phyloP scores from a whole-genome alignment of 2,113 vertebrate genomes.

The Bufo gargarizans region DNA sequence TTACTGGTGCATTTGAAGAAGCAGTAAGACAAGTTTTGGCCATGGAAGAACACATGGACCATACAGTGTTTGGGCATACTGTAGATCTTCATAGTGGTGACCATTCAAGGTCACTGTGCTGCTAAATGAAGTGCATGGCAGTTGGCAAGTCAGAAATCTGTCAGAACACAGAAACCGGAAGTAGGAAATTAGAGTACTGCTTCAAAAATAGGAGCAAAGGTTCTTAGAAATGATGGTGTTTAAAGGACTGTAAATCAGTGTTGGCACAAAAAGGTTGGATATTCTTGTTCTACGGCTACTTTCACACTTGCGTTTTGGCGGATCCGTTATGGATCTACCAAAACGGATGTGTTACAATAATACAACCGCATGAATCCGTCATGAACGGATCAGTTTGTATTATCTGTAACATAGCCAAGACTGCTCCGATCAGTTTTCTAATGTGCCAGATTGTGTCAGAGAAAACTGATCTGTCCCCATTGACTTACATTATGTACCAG shows the following conservation, averaged over 20 bases:
- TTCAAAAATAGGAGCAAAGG: not conserved
- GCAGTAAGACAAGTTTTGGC: conserved; percentile 91
- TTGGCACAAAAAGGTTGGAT: not conserved
- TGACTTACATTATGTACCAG: too few relatives aligned
- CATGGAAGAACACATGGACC: conserved; percentile 89
- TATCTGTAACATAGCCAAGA: too few relatives aligned
- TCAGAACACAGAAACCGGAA: not conserved
- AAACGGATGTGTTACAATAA: too few relatives aligned
- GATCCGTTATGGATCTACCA: too few relatives aligned
- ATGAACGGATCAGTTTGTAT: too few relatives aligned
- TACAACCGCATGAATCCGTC: too few relatives aligned
- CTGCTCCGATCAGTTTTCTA: too few relatives aligned
- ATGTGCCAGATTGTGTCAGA: too few relatives aligned
- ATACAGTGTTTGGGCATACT: conserved; percentile 86
- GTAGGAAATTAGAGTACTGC: not conserved
- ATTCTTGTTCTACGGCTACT: too few relatives aligned
- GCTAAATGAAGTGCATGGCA: conserved; percentile 67
- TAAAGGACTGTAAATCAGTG: not conserved
- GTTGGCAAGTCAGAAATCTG: not conserved
- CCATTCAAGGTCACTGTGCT: conserved; percentile 82
- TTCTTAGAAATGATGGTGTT: not conserved
- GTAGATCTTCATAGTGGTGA: conserved; percentile 89
- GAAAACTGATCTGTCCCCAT: too few relatives aligned
- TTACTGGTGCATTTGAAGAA: conserved; percentile 91
- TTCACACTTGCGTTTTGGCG: too few relatives aligned